Conservation (phyloP, 2,113 vertebrate species). For the Benitochromis conjunctus region DNA sequence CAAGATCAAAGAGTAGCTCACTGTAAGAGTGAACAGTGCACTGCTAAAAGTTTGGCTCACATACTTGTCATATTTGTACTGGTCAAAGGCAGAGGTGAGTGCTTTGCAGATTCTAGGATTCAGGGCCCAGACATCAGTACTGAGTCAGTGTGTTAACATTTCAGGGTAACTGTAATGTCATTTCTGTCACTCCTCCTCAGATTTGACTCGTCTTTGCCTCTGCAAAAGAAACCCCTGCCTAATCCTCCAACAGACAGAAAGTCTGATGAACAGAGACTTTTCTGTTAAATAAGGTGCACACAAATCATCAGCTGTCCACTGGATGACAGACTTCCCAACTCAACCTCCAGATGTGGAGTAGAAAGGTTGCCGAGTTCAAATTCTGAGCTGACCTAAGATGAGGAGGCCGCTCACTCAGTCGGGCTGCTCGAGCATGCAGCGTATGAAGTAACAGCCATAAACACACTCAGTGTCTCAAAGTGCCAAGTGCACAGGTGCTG, state of each 20-base stretch:
- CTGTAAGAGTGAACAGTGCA: neutral
- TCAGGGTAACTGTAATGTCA: neutral
- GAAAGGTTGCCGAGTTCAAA: slow-evolving; percentile 24
- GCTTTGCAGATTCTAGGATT: neutral
- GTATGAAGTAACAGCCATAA: slow-evolving; percentile 7
- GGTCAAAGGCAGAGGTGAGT: neutral
- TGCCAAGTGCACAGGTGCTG: slow-evolving; percentile 49
- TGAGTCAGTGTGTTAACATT: neutral
- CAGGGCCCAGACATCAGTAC: neutral
- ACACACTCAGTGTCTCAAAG: slow-evolving; percentile 1
- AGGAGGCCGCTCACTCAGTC: slow-evolving; percentile 3
- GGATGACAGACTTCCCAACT: neutral
- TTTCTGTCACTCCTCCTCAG: neutral
- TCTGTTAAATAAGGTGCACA: neutral
- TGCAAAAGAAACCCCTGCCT: neutral
- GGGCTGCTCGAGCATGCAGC: neutral
- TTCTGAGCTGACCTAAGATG: slow-evolving; percentile 17
- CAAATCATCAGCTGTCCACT: neutral
- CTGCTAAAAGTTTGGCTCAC: neutral
- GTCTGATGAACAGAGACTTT: neutral
- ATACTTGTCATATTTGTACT: neutral
- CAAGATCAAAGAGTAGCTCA: neutral
- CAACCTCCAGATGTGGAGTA: slow-evolving; percentile 39
- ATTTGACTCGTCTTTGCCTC: neutral
- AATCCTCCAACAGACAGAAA: neutral